Evolutionary conservation across 2,888 invertebrate species (phyloP).

Genomic region (Pteria penguin): DNA sequence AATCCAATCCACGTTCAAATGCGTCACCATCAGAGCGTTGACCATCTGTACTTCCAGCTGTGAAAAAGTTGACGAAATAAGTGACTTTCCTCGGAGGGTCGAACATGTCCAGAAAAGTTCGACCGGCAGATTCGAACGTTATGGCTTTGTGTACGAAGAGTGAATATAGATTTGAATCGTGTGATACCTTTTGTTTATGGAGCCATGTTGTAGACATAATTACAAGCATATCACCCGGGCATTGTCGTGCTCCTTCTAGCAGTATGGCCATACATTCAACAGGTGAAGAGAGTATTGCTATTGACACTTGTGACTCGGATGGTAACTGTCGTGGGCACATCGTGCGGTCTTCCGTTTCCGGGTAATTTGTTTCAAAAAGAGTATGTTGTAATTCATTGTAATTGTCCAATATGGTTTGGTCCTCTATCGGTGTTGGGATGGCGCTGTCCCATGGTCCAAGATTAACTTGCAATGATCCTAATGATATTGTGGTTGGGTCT

Average conservation of each 20-base stretch:
- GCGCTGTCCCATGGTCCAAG: slow-evolving; percentile 18
- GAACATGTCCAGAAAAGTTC: slow-evolving; percentile 58
- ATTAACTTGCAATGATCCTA: too few relatives aligned
- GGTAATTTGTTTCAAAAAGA: slow-evolving; percentile 52
- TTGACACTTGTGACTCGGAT: slow-evolving; percentile 21
- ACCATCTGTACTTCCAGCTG: slow-evolving; percentile 51
- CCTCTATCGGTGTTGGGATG: slow-evolving; percentile 17
- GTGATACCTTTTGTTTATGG: slow-evolving; percentile 35
- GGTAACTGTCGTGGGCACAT: slow-evolving; percentile 33
- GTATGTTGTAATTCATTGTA: slow-evolving; percentile 50
- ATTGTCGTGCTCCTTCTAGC: slow-evolving; percentile 56
- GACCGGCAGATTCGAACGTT: slow-evolving; percentile 54
- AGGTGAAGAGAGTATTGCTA: slow-evolving; percentile 57
- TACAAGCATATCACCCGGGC: slow-evolving; percentile 57
- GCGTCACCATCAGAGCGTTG: slow-evolving; percentile 49
- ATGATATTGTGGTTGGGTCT: too few relatives aligned
- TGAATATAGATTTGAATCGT: slow-evolving; percentile 29
- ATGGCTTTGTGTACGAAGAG: slow-evolving; percentile 61
- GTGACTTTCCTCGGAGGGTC: slow-evolving; percentile 56
- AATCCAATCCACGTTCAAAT: slow-evolving; percentile 54
- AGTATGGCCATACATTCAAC: slow-evolving; percentile 59
- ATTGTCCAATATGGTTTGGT: slow-evolving; percentile 23
- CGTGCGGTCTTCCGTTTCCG: slow-evolving; percentile 57
- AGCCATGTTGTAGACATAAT: slow-evolving; percentile 59
- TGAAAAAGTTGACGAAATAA: slow-evolving; percentile 63